Conservation (phyloP, 2,113 vertebrate genomes). For the Nyctibius bracteatus region DNA sequence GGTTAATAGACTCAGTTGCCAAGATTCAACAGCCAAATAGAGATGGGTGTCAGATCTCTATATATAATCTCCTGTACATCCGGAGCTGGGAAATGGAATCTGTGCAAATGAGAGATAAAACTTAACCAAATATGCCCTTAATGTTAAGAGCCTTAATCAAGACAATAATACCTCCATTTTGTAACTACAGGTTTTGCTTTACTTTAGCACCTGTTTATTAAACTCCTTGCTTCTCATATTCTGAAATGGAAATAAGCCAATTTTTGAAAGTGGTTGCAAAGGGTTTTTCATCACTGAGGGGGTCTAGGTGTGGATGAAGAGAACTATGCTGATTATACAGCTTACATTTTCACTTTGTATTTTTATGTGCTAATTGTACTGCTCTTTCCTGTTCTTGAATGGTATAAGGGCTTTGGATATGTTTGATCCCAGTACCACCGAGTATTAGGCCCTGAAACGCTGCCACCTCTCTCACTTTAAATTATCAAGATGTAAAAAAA, state of each 20-base stretch:
- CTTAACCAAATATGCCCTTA: not conserved
- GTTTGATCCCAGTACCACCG: not conserved
- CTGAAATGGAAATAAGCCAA: not conserved
- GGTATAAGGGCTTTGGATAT: not conserved
- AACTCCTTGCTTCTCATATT: not conserved
- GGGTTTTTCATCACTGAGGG: not conserved
- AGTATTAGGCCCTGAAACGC: not conserved
- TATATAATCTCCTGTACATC: not conserved
- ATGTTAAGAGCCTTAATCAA: constrained; percentile 19
- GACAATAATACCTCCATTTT: constrained; percentile 10
- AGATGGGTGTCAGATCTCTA: constrained; percentile 62
- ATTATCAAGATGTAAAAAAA: not conserved
- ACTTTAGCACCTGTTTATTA: not conserved
- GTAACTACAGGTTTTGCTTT: not conserved
- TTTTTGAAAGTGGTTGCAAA: not conserved
- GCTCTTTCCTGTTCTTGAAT: not conserved
- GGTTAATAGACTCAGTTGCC: not conserved
- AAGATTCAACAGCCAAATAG: constrained; percentile 21
- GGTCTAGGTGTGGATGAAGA: not conserved
- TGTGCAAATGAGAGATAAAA: constrained; percentile 51
- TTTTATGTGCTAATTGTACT: not conserved
- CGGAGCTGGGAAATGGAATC: constrained; percentile 41
- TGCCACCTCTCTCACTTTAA: not conserved
- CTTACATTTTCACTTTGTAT: not conserved
- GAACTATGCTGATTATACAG: not conserved